Conservation (phyloP, 2,888 invertebrate genomes). For the Leptinotarsa rubiginosa region DNA sequence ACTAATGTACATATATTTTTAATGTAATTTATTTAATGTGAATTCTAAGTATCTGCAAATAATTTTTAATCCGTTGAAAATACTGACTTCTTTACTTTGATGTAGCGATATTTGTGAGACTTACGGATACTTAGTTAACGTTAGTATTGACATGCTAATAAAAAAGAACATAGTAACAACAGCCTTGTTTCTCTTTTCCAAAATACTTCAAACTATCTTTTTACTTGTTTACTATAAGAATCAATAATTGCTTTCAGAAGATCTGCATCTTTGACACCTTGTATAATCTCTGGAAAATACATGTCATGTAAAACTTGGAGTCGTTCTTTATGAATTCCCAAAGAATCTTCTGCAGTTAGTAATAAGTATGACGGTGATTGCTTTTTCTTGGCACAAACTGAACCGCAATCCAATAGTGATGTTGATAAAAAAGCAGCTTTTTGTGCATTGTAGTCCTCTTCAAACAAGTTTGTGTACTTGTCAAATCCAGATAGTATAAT, state of each 20-base stretch:
- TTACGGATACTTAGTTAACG: neutral
- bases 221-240: constrained; percentile 22
- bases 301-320: constrained; percentile 55
- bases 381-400: constrained; percentile 52
- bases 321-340: constrained; percentile 34
- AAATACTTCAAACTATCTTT: neutral
- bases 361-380: constrained; percentile 41
- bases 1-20: constrained; percentile 40
- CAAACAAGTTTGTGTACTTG: constrained; percentile 52
- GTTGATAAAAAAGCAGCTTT: constrained; percentile 55
- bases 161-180: constrained; percentile 20
- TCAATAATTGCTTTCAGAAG: constrained; percentile 28
- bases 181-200: neutral
- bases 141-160: constrained; percentile 17
- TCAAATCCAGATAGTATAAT: constrained; percentile 59
- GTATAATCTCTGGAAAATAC: constrained; percentile 53
- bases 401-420: constrained; percentile 55
- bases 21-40: constrained; percentile 24
- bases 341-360: constrained; percentile 33
- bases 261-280: constrained; percentile 31
- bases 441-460: constrained; percentile 44
- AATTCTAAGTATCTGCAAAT: neutral
- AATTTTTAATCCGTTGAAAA: neutral
- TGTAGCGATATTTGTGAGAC: neutral
- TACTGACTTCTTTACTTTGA: neutral